phyloP scores from a whole-genome alignment of 2,888 invertebrate species.

The Serrognathus titanus region DNA sequence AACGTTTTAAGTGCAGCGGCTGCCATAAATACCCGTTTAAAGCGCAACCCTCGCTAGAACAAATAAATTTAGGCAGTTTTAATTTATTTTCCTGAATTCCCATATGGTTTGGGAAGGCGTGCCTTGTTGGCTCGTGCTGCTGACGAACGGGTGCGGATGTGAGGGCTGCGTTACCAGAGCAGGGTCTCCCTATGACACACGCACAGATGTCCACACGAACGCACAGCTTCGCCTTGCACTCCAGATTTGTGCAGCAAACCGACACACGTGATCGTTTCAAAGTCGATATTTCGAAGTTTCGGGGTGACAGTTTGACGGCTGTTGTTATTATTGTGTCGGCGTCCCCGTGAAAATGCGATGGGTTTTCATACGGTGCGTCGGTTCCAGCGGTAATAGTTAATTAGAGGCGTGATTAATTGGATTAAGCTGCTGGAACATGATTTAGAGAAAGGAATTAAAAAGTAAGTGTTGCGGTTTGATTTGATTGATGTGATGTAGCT shows the following conservation, averaged over 20 bases:
- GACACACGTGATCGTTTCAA: slow-evolving; percentile 1
- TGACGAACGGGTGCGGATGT: not conserved
- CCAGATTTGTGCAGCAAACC: not conserved
- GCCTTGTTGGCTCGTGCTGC: slow-evolving; percentile 18
- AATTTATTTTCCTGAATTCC: slow-evolving; percentile 4
- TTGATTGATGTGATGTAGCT: no score
- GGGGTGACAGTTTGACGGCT: not conserved
- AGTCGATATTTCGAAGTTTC: not conserved
- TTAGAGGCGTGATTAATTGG: slow-evolving; percentile 2
- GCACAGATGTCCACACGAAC: slow-evolving; percentile 10
- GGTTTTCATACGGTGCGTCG: no score
- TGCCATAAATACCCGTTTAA: not conserved
- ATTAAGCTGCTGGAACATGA: not conserved
- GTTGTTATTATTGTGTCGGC: not conserved
- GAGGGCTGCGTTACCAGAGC: slow-evolving; percentile 7
- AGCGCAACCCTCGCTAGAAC: slow-evolving; percentile 2
- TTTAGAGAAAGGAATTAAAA: slow-evolving; percentile 3
- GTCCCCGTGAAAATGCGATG: no score
- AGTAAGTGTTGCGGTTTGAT: not conserved
- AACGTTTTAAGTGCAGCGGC: not conserved
- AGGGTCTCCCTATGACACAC: slow-evolving; percentile 13
- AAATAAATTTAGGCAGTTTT: slow-evolving; percentile 11
- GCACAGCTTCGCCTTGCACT: slow-evolving; percentile 1
- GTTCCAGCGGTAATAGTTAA: not conserved
- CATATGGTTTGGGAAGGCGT: slow-evolving; percentile 18